These are phyloP conservation scores for Lithophane socia DNA, from an alignment of 2,888 invertebrate genomes.

Conservation along the genomic window DNA sequence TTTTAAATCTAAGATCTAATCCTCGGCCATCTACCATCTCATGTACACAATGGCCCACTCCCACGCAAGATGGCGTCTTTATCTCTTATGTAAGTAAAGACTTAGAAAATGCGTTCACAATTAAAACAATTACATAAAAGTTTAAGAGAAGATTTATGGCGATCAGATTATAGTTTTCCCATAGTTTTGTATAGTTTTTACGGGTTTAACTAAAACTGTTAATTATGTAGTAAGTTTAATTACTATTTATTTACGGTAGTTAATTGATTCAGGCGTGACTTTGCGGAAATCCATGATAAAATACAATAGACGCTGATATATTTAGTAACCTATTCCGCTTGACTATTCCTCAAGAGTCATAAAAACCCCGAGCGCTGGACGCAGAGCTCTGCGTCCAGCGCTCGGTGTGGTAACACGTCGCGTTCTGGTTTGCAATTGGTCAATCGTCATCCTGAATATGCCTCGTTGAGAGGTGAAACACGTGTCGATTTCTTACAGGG, in stretches of 20 bases:
- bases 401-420: too few relatives aligned
- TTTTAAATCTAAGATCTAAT: conserved; percentile 50
- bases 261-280: too few relatives aligned
- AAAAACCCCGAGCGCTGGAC: too few relatives aligned
- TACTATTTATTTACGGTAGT: conserved; percentile 24
- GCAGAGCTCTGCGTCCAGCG: too few relatives aligned
- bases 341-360: too few relatives aligned
- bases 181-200: conserved; percentile 33
- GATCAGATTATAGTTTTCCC: conserved; percentile 59
- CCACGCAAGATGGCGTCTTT: conserved; percentile 62
- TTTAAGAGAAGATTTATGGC: conserved; percentile 51
- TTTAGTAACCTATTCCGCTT: too few relatives aligned
- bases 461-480: too few relatives aligned
- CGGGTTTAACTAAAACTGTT: conserved; percentile 17
- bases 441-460: too few relatives aligned
- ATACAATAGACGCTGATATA: too few relatives aligned
- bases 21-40: conserved; percentile 53
- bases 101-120: conserved; percentile 62
- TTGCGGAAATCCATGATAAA: too few relatives aligned
- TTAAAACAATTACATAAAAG: conserved; percentile 67
- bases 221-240: conserved; percentile 21
- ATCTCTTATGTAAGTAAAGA: conserved; percentile 55
- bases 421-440: too few relatives aligned
- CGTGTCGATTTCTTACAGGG: too few relatives aligned
- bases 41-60: conserved; percentile 55